A percentile compares a stretch with the other conserved stretches of the same genome.
Evolutionary conservation across 2,797 vertebrate genomes (phyloP).

Genomic region (Phyllotis vaccarum): DNA sequence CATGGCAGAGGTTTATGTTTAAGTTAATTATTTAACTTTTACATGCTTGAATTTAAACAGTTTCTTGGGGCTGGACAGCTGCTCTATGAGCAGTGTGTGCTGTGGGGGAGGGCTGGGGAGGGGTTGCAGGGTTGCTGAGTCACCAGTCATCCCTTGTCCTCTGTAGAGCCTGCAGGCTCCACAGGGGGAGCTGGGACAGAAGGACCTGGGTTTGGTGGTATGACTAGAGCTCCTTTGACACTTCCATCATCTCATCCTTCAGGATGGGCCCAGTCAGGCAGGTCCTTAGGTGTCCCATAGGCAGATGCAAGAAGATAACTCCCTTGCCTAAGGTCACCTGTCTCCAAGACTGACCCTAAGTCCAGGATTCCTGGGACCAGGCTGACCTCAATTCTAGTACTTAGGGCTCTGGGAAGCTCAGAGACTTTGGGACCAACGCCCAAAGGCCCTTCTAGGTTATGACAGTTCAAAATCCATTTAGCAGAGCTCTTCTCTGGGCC

Average conservation of each 20-base stretch:
- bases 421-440: not conserved
- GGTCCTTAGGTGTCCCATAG: no score
- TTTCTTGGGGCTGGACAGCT: not conserved
- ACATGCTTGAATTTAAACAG: not conserved
- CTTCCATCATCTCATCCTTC: not conserved
- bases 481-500: not conserved
- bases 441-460: not conserved
- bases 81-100: not conserved
- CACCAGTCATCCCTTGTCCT: not conserved
- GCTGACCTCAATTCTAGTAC: not conserved
- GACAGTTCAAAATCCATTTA: not conserved
- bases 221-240: fast-evolving
- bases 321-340: not conserved
- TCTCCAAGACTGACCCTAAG: not conserved
- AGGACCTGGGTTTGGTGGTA: not conserved
- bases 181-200: fast-evolving
- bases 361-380: not conserved
- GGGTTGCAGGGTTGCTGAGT: not conserved
- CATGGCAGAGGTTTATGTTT: not conserved
- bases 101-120: not conserved
- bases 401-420: not conserved
- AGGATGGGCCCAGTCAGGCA: not conserved
- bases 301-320: not conserved
- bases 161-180: not conserved
- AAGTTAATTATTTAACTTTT: not conserved